A percentile compares a stretch with the other conserved stretches of the same genome.
These are phyloP conservation scores for Zaprionus capensis DNA, from an alignment of 1,140 invertebrate genomes.

Conservation along the genomic window DNA sequence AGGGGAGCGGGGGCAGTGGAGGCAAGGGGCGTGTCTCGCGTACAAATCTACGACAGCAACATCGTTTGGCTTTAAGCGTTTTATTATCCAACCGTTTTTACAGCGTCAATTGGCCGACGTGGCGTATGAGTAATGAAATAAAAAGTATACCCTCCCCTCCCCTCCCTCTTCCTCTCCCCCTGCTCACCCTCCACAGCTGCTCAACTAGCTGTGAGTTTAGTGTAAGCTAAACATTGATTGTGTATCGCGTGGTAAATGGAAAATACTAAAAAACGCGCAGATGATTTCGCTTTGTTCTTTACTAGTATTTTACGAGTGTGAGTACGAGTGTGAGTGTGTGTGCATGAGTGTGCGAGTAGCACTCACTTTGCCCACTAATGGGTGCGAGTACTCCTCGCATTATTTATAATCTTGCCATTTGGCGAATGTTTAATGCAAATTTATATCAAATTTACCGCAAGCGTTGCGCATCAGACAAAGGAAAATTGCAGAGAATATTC, in stretches of 20 bases:
- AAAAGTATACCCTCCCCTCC: not conserved
- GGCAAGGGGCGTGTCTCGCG: not conserved
- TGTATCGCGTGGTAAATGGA: not conserved
- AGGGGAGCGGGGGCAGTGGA: not conserved
- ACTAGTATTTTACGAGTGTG: not conserved
- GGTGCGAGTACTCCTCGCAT: constrained; percentile 3
- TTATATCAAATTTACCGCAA: constrained; percentile 4
- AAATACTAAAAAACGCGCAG: constrained; percentile 5
- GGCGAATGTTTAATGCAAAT: not conserved
- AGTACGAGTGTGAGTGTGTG: not conserved
- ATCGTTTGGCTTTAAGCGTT: constrained; percentile 57
- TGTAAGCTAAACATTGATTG: not conserved
- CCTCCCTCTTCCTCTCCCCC: not conserved
- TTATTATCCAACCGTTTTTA: constrained; percentile 52
- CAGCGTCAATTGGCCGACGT: constrained; percentile 54
- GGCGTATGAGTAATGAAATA: constrained; percentile 64
- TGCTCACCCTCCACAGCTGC: not conserved
- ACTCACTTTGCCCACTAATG: not conserved
- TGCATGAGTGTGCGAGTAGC: not conserved
- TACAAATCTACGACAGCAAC: constrained; percentile 31
- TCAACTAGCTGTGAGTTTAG: not conserved
- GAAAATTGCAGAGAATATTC: constrained; percentile 6
- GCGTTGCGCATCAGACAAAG: not conserved
- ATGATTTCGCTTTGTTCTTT: not conserved
- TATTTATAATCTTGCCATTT: constrained; percentile 3